A percentile compares a stretch with the other conserved stretches of the same genome.
Evolutionary conservation across 2,113 vertebrate species (phyloP).

Genomic region (Myocastor coypus): DNA sequence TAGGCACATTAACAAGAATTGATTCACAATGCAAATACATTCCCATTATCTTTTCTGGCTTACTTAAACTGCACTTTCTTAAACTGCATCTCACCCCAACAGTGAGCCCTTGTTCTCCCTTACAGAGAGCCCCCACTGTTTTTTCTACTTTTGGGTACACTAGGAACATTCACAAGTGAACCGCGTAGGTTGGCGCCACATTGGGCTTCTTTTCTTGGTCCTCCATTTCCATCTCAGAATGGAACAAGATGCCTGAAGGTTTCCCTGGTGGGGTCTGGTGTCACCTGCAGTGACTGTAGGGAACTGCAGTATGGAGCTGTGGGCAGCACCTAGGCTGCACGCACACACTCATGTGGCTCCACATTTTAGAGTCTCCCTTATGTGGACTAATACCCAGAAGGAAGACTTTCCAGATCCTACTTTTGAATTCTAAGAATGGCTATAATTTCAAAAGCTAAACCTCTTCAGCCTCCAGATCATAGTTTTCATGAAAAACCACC

Average conservation of each 20-base stretch:
- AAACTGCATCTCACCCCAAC: not conserved
- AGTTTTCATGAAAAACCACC: not conserved
- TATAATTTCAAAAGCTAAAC: not conserved
- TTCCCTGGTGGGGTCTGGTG: not conserved
- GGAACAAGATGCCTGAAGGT: constrained; percentile 34
- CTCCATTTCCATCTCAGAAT: constrained; percentile 62
- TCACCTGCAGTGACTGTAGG: not conserved
- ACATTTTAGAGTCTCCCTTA: not conserved
- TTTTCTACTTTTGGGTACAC: constrained; percentile 31
- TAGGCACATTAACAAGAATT: not conserved
- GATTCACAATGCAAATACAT: not conserved
- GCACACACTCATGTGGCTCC: accelerated
- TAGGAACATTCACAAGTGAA: constrained; percentile 44
- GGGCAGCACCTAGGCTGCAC: not conserved
- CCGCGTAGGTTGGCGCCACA: constrained; percentile 19
- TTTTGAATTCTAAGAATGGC: not conserved
- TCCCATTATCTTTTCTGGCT: not conserved
- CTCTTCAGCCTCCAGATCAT: not conserved
- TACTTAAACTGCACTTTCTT: constrained; percentile 21
- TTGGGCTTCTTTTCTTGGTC: constrained; percentile 66
- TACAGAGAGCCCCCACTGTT: not conserved
- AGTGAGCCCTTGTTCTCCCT: constrained; percentile 48
- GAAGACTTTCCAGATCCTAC: not conserved
- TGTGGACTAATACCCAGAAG: not conserved
- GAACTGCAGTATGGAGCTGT: not conserved